These are phyloP conservation scores for Apaloderma vittatum DNA, from an alignment of 2,113 vertebrate species.

Conservation along the genomic window DNA sequence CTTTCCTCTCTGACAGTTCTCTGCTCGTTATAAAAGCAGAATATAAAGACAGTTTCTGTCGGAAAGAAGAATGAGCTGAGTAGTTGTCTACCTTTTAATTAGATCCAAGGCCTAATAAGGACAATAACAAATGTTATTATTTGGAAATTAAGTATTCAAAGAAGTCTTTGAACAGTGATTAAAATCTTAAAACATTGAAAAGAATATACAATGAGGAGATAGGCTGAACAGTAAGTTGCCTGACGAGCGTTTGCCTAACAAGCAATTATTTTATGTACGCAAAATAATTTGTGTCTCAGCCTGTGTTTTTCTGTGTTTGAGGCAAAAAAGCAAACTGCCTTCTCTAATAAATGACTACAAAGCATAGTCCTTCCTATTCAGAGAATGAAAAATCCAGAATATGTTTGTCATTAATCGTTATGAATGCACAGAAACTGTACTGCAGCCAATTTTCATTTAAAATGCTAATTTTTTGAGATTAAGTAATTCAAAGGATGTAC, in stretches of 20 bases:
- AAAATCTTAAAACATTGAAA: constrained; percentile 38
- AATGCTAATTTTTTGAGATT: constrained; percentile 24
- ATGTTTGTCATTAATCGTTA: background rate
- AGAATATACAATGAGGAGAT: background rate
- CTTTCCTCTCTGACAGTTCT: constrained; percentile 32
- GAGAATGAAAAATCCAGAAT: background rate
- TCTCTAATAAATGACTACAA: background rate
- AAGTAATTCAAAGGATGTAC: constrained; percentile 22
- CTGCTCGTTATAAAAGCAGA: constrained; percentile 23
- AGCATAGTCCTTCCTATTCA: background rate
- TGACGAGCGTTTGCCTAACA: background rate
- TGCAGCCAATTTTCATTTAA: constrained; percentile 45
- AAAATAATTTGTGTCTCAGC: background rate
- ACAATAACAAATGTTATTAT: constrained; percentile 59
- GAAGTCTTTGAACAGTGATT: constrained; percentile 59
- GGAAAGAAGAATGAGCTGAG: constrained; percentile 15
- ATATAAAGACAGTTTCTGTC: constrained; percentile 36
- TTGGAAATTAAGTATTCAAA: constrained; percentile 63
- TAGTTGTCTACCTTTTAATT: constrained; percentile 56
- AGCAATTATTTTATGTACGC: background rate
- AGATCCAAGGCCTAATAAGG: constrained; percentile 41
- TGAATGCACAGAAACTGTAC: background rate
- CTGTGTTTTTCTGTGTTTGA: background rate
- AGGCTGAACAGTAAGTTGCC: background rate
- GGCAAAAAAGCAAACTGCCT: background rate